Evolutionary conservation across 2,797 vertebrate species (phyloP), one percentile per base, ranked within the genome.

Genomic region (Vireo griseus): DNA sequence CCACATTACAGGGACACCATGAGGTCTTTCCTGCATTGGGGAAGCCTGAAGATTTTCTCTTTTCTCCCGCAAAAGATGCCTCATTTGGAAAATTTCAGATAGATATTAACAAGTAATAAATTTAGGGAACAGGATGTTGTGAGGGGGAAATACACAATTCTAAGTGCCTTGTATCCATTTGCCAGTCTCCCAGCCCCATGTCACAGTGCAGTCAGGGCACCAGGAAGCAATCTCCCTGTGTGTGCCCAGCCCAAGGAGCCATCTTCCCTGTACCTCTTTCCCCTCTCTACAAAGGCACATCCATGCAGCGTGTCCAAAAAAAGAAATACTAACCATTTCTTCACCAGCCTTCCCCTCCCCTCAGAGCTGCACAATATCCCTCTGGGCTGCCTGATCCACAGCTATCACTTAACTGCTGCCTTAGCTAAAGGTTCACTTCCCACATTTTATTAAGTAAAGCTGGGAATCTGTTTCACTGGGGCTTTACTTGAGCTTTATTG

Each of bases 111-210:
- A 58, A 33, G 15, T 44, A 65, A 52, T 44, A 61, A 37, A 48
- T 52, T 11, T 37, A 55, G n/a, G 28, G 57, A 63, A 55, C 0
- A 1, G 7, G 52, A 26, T 29, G 20, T 3, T 82, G 14, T 37
- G 35, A n/a, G 58, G 47, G 44, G 44, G 4, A 76, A 68, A 68
- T 20, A 22, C 29, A 50, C 14, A 68, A 8, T 9, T 51, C 50
- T 2, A 54, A 22, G 48, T 35, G 11, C 4, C n/a, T 55, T 1
- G 0, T 40, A 21, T 5, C 57, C 6, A 0, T 71, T 9, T 80
- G 6, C 13, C 22, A 76, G 51, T 19, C 54, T 58, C 47, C 66
- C 39, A 51, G 44, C 35, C n/a, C 26, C 0, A 0, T 1, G 5
- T 6, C 15, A 37, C 50, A 7, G 17, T 16, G 22, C 47, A 29